A percentile compares a stretch with the other conserved stretches of the same genome.
Conservation (phyloP, 2,113 vertebrate species). For the Syngnathus floridae region DNA sequence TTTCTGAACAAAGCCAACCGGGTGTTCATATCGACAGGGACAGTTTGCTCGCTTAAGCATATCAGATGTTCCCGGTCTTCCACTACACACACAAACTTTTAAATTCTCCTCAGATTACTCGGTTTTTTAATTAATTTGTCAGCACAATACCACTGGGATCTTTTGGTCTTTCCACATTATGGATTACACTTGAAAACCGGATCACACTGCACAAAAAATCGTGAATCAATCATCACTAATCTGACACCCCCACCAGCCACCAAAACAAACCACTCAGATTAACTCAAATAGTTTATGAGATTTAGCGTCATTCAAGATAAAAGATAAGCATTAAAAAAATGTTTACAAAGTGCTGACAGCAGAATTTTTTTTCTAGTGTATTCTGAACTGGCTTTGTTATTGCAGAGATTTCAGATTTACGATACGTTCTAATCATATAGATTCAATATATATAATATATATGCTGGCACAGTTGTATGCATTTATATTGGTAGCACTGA, state of each 20-base stretch:
- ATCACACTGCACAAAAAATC: slow-evolving; percentile 14
- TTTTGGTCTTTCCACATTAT: slow-evolving; percentile 4
- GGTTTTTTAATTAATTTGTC: slow-evolving; percentile 19
- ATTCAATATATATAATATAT: too few species aligned
- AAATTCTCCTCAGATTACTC: not conserved
- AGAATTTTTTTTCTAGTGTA: not conserved
- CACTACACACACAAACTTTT: not conserved
- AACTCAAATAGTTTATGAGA: not conserved
- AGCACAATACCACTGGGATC: slow-evolving; percentile 1
- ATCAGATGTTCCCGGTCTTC: not conserved
- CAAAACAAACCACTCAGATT: slow-evolving; percentile 12
- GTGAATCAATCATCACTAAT: slow-evolving; percentile 18
- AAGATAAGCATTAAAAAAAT: not conserved
- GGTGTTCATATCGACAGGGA: too few species aligned
- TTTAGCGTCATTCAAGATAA: not conserved
- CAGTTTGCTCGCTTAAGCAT: not conserved
- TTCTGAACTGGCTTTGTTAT: not conserved
- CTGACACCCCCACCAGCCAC: not conserved
- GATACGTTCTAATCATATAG: too few species aligned
- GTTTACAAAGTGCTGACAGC: not conserved
- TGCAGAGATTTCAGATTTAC: too few species aligned
- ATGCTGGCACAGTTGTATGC: not conserved
- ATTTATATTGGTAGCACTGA: not conserved
- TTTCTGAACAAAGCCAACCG: too few species aligned
- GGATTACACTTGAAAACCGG: slow-evolving; percentile 23